Base-by-base conservation (phyloP, 2,113 vertebrate genomes). In the Seriola rivoliana region DNA sequence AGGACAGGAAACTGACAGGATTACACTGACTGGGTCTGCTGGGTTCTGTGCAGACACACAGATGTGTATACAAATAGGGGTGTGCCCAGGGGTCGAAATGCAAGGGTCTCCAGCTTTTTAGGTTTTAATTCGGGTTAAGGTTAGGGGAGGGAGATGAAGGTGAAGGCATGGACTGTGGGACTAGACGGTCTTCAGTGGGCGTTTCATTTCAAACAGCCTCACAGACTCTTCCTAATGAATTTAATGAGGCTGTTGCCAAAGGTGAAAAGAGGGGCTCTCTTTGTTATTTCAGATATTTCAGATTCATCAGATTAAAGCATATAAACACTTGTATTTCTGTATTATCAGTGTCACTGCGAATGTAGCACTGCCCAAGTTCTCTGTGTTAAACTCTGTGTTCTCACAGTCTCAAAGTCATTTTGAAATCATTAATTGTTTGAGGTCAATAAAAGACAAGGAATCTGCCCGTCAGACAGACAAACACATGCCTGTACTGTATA, bases 1-100 rank as follows among this genome's bases (percentile, higher is more conserved):
- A 75, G 59, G 50, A 89, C 71, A 88, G 84, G 91, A 94, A 88
- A 78, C 88, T 73, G 67, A 54, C 17, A 54, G 86, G 85, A 93
- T 89, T 90, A 86, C 71, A 32, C 34, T 70, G 84, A 74, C 79
- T 86, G 77, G 67, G 81, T 80, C 81, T 82, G 76, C 38, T 74
- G 67, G 67, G 46, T 32, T 5, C 71, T 74, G 21, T 6, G 40
- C 65, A 86, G 66, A 73, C 64, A 78, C 70, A 85, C 59, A 84
- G 10, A 57, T 19, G 65, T n/a, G 14, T 42, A 19, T n/a, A 78
- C 75, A 62, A 57, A 75, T 8, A 59, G 34, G 21, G 34, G 23
- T 21, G 65, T 21, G 6, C 38, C 52, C 36, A 44, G 54, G 52
- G 66, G 17, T 38, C 40, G 11, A 80, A 38, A 64, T 54, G 55